Evolutionary conservation across 2,888 invertebrate species (phyloP), one percentile per base, ranked within the genome.

Genomic region (Andricus curvator): DNA sequence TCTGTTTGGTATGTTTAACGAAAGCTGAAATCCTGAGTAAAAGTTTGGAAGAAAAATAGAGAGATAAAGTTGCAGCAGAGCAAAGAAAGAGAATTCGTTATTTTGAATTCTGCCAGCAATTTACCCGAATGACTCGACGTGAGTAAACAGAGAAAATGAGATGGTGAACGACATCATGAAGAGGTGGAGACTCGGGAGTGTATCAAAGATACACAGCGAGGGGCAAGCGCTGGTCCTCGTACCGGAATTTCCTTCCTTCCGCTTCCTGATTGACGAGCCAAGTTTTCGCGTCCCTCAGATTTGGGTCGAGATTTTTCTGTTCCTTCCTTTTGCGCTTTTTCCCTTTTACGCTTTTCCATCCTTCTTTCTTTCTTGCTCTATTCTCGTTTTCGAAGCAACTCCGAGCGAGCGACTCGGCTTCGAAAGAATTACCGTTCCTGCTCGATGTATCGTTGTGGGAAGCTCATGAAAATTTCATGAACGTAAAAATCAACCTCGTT

Each of bases 161-260:
- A 80, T 80, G 70, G 78, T 81, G 80, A 85, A 82, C 77, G 79
- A 84, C 76, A 33, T 74, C 51, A 33, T 25, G 80, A 83, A 70
- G 78, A 82, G 79, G 84, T 84, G 78, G 76, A 84, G 77, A 77
- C 80, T 78, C 81, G 78, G 87, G 79, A 83, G 81, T 84, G 84
- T 86, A 88, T 88, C 85, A 88, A 89, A 89, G 88, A 89, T 89
- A 90, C 88, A 89, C 88, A 88, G 85, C 82, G 84, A 86, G 85
- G 85, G 85, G 86, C 88, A 86, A 88, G 84, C 88, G 88, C 85
- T 85, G 87, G 89, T 89, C 90, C 88, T 88, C 89, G 88, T 89
- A 88, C 87, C 89, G 90, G 89, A 90, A 90, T 90, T 92, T 90
- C 90, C 91, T 92, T 91, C 91, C 91, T 91, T 92, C 91, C 92